A percentile compares a stretch with the other conserved stretches of the same genome.
These are phyloP conservation scores for Falco concolor DNA, from an alignment of 2,797 vertebrate species.

Conservation along the genomic window DNA sequence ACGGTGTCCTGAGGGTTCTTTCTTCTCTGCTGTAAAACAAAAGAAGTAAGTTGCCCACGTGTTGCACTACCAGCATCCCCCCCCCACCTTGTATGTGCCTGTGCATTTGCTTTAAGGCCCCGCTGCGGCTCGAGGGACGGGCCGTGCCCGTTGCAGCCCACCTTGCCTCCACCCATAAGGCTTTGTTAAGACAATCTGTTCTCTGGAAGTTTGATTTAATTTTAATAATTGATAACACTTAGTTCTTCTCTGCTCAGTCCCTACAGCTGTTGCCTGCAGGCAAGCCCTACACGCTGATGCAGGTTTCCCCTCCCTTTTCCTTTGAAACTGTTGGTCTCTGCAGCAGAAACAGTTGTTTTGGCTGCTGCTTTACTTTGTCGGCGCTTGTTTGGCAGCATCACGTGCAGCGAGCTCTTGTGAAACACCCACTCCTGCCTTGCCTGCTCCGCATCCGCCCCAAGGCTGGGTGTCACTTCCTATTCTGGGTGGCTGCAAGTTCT, in stretches of 20 bases:
- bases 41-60: not conserved
- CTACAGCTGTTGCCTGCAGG: not conserved
- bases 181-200: not conserved
- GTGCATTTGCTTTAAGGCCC: not conserved
- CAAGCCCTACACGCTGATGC: not conserved
- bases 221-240: not conserved
- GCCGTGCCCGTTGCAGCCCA: not conserved
- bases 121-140: fast-evolving
- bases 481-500: not conserved
- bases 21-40: slow-evolving; percentile 64
- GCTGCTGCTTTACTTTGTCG: not conserved
- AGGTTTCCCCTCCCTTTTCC: not conserved
- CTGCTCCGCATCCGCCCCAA: slow-evolving; percentile 12
- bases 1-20: slow-evolving; percentile 67
- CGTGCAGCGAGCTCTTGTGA: not conserved
- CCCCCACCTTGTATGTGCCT: not conserved
- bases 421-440: slow-evolving; percentile 2
- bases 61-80: not conserved
- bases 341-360: not conserved
- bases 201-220: not conserved
- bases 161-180: not conserved
- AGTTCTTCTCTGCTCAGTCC: not conserved
- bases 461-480: slow-evolving; percentile 15
- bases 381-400: not conserved
- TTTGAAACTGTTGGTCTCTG: not conserved